Evolutionary conservation across 2,797 vertebrate genomes (phyloP), one percentile per base, ranked within the genome.

Genomic region (Champsocephalus gunnari): DNA sequence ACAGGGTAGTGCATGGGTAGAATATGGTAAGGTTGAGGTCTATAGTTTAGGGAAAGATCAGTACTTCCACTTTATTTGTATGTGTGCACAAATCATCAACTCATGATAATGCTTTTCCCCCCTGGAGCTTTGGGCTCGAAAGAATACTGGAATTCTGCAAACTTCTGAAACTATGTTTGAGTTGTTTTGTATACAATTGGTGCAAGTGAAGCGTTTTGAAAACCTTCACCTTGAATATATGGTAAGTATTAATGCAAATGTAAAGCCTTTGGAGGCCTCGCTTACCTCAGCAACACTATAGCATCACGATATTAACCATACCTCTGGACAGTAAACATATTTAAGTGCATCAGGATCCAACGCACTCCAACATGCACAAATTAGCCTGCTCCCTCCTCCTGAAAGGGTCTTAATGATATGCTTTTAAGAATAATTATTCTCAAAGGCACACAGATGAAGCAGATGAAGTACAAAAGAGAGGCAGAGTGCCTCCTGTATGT

Each of bases 361-460:
- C 28, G 14, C 28, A 48, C 61, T 83, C 66, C 57, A 79, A 72
- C 87, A 80, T 73, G 69, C 57, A 79, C 71, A 87, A 73, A 89
- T 85, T 58, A 38, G 34, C 34, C 7, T 9, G 70, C 76, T 68
- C 64, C 73, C 64, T 43, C 60, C 21, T 80, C 68, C 80, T 87
- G 86, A 88, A 81, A 83, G 66, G 77, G 72, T 66, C 58, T 73
- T 81, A 92, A 92, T 87, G 71, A 93, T 89, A 81, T 67, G 84
- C 91, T 91, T 94, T 91, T 92, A 93, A 86, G 86, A 83, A 82
- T 88, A 89, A 93, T 93, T 93, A 92, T 89, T 90, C 80, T 90
- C 87, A 84, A 90, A 88, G 80, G 83, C 73, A 70, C 48, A 41
- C 32, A 56, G 79, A 85, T 76, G 79, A 86, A 88, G 76, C 86